Percentiles rank a stretch among this genome's conserved stretches.
These are phyloP conservation scores for Paralichthys olivaceus DNA, from an alignment of 2,113 vertebrate genomes.

Conservation along the genomic window DNA sequence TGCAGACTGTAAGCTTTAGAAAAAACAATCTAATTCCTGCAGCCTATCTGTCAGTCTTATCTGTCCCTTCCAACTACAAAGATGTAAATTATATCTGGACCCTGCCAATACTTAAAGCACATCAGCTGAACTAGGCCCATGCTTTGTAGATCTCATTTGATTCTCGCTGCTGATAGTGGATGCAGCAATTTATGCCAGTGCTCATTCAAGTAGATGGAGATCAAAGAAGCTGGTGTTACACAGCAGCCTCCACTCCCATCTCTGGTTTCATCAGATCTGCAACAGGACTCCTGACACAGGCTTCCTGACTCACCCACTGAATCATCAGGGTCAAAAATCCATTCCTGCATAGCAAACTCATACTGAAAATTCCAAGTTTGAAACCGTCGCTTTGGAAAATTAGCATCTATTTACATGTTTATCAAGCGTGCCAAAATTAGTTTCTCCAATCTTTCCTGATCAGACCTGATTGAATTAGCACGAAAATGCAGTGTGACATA, in stretches of 20 bases:
- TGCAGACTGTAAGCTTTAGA: background rate
- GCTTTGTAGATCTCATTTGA: conserved; percentile 80
- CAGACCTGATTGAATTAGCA: conserved; percentile 17
- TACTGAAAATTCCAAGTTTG: conserved; percentile 23
- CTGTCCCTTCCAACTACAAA: conserved; percentile 45
- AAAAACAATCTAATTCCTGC: conserved; percentile 43
- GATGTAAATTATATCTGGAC: conserved; percentile 66
- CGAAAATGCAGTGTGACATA: conserved; percentile 16
- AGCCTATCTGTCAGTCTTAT: conserved; percentile 53
- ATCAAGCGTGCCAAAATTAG: conserved; percentile 30
- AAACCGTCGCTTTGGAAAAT: conserved; percentile 24
- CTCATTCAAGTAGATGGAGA: conserved; percentile 75
- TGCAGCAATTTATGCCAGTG: conserved; percentile 71
- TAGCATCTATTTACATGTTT: conserved; percentile 61
- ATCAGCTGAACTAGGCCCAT: conserved; percentile 41
- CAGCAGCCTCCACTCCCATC: conserved; percentile 51
- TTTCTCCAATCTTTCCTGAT: conserved; percentile 28
- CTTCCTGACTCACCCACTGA: conserved; percentile 36
- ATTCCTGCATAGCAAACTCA: conserved; percentile 38
- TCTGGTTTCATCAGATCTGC: conserved; percentile 74
- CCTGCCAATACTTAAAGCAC: conserved; percentile 55
- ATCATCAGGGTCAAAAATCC: conserved; percentile 47
- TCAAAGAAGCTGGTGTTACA: conserved; percentile 60
- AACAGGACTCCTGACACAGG: conserved; percentile 48
- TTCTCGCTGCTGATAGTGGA: conserved; percentile 74